Percentiles rank a stretch among this genome's conserved stretches.
These are phyloP conservation scores for Passer montanus DNA, from an alignment of 2,113 vertebrate species.

Conservation along the genomic window DNA sequence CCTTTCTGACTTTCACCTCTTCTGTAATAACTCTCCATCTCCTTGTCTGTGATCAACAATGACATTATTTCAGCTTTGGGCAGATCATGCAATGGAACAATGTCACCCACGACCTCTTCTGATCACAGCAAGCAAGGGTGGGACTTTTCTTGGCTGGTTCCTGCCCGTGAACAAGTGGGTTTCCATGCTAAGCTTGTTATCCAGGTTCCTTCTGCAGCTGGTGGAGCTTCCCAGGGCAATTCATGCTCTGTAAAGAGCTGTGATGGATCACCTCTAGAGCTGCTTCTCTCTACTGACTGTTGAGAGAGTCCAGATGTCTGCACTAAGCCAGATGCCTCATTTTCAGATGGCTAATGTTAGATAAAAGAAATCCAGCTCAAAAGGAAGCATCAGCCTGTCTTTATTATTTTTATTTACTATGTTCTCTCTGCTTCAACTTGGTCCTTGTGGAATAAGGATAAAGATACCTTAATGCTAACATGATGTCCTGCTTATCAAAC, in stretches of 20 bases:
- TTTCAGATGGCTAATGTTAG: conserved; percentile 18
- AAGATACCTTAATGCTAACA: not conserved
- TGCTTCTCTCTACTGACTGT: not conserved
- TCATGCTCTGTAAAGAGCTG: not conserved
- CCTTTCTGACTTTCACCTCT: not conserved
- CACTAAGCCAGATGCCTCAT: not conserved
- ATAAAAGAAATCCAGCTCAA: not conserved
- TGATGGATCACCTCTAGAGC: conserved; percentile 25
- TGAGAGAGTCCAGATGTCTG: conserved; percentile 23
- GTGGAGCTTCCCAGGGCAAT: not conserved
- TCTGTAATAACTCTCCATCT: not conserved
- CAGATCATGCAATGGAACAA: not conserved
- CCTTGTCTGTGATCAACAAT: not conserved
- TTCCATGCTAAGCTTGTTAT: not conserved
- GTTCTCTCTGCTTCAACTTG: not conserved
- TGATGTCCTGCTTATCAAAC: not conserved
- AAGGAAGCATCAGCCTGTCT: not conserved
- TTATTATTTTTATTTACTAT: conserved; percentile 15
- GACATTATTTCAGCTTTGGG: not conserved
- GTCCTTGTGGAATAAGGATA: not conserved
- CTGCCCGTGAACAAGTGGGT: not conserved
- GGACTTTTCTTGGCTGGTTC: not conserved
- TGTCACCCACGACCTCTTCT: not conserved
- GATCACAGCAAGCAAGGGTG: not conserved
- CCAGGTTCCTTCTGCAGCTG: conserved; percentile 1